phyloP scores from a whole-genome alignment of 2,113 vertebrate genomes.

The Dromiciops gliroides region DNA sequence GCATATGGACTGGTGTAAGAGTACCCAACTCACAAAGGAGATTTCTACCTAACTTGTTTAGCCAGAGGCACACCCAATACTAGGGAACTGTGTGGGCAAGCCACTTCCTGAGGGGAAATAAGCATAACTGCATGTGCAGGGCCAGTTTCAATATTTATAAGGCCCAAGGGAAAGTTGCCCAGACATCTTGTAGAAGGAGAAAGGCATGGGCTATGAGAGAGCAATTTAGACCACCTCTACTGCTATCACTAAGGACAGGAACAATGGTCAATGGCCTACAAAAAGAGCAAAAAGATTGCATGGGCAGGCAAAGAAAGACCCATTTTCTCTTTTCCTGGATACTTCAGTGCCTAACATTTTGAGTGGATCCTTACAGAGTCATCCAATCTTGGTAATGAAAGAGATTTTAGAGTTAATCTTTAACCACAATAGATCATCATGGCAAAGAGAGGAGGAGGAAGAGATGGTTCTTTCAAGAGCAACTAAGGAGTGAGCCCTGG shows the following conservation, averaged over 20 bases:
- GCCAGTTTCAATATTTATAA: constrained; percentile 60
- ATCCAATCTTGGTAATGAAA: background rate
- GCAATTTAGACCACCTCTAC: constrained; percentile 45
- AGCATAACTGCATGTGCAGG: background rate
- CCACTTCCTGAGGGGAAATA: background rate
- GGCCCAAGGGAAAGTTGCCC: constrained; percentile 62
- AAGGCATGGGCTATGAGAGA: background rate
- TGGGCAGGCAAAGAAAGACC: background rate
- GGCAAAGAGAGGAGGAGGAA: background rate
- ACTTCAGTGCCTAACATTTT: background rate
- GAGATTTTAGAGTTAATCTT: constrained; percentile 15
- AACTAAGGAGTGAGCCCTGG: background rate
- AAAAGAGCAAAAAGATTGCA: background rate
- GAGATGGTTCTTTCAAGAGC: background rate
- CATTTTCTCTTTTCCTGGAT: background rate
- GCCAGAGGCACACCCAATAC: constrained; percentile 47
- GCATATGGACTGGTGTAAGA: constrained; percentile 21
- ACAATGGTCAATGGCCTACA: background rate
- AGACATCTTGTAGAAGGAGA: constrained; percentile 34
- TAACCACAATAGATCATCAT: background rate
- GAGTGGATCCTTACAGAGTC: background rate
- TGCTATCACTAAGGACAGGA: background rate
- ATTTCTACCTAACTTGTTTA: constrained; percentile 49
- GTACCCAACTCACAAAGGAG: background rate
- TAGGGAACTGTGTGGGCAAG: constrained; percentile 47